phyloP scores from a whole-genome alignment of 1,140 invertebrate genomes.

The Chrysoperla carnea region DNA sequence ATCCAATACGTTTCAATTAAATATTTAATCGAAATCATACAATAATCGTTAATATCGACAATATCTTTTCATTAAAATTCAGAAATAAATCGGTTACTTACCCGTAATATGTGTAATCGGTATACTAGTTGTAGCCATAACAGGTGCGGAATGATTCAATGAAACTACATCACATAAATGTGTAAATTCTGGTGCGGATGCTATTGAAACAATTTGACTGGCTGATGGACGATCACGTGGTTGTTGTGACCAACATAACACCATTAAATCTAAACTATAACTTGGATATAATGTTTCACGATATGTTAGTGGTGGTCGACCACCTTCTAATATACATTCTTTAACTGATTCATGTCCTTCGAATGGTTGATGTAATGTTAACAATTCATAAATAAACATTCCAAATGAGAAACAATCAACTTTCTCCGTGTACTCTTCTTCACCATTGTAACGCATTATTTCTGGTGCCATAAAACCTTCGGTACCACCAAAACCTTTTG shows the following conservation, averaged over 20 bases:
- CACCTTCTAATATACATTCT: constrained; percentile 88
- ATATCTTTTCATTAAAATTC: constrained; percentile 1
- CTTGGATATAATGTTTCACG: constrained; percentile 72
- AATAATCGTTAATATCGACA: not conserved
- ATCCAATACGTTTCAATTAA: too few relatives aligned
- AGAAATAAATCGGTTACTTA: constrained; percentile 4
- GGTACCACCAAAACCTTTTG: constrained; percentile 94
- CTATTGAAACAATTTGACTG: constrained; percentile 82
- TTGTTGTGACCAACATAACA: constrained; percentile 83
- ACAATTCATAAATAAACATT: constrained; percentile 96
- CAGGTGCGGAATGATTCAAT: constrained; percentile 36
- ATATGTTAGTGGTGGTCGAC: constrained; percentile 69
- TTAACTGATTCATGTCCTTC: constrained; percentile 91
- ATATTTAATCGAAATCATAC: not conserved
- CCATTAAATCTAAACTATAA: constrained; percentile 88
- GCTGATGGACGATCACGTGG: constrained; percentile 77
- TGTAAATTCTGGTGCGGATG: constrained; percentile 81
- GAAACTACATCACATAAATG: constrained; percentile 69
- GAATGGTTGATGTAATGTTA: constrained; percentile 86
- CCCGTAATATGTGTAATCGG: constrained; percentile 19
- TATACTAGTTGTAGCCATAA: constrained; percentile 29
- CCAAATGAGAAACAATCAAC: constrained; percentile 98
- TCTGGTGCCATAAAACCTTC: constrained; percentile 99
- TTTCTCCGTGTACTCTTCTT: constrained; percentile 97
- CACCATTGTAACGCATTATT: constrained; percentile 94